phyloP scores from a whole-genome alignment of 2,888 invertebrate species.

The Heterodera filipjevi region DNA sequence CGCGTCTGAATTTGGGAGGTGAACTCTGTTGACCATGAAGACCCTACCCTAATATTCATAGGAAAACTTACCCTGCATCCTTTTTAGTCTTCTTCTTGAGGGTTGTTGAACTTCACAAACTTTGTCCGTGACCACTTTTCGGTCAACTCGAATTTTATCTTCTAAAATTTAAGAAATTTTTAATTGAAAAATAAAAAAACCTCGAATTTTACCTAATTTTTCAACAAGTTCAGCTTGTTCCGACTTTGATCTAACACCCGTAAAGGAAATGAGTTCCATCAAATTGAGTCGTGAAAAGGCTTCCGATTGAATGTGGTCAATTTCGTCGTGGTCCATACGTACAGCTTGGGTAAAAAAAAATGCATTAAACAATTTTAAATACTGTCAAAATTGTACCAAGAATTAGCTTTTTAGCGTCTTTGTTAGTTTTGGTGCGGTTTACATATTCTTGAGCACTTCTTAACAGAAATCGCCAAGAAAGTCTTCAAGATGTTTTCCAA shows the following conservation, averaged over 20 bases:
- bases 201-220: not conserved
- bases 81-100: not conserved
- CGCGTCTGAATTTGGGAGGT: too few species aligned
- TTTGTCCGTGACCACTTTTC: not conserved
- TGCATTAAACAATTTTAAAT: too few species aligned
- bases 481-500: not conserved
- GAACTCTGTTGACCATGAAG: too few species aligned
- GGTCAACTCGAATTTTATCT: not conserved
- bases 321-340: not conserved
- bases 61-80: not conserved
- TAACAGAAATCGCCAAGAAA: not conserved
- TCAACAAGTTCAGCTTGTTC: not conserved
- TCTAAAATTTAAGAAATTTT: not conserved
- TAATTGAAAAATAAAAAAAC: not conserved
- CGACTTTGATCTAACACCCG: not conserved
- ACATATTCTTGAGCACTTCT: not conserved
- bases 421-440: not conserved
- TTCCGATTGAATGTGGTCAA: not conserved
- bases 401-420: not conserved
- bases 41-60: too few species aligned
- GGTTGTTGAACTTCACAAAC: not conserved
- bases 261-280: constrained; percentile 1
- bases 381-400: too few species aligned
- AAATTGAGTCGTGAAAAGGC: not conserved
- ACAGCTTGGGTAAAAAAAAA: not conserved